A percentile compares a stretch with the other conserved stretches of the same genome.
phyloP scores from a whole-genome alignment of 2,797 vertebrate genomes.

The Enteromius anoplus region DNA sequence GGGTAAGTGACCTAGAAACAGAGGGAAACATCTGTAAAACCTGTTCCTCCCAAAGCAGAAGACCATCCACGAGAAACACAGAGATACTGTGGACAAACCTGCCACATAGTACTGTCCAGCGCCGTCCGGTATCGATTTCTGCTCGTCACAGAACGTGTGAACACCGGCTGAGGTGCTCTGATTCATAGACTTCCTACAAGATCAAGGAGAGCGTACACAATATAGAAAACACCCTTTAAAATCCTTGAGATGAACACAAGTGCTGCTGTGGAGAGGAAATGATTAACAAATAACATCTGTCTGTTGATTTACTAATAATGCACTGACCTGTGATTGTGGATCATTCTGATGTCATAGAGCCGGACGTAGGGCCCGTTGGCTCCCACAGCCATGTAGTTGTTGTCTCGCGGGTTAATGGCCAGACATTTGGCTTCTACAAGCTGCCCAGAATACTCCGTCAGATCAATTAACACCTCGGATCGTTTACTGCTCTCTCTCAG shows the following conservation, averaged over 20 bases:
- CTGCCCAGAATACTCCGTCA: constrained; percentile 96
- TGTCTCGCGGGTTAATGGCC: constrained; percentile 94
- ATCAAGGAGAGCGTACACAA: not conserved
- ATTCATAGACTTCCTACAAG: constrained; percentile 86
- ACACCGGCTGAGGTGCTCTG: constrained; percentile 88
- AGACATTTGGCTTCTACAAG: constrained; percentile 97
- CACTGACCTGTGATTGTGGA: constrained; percentile 93
- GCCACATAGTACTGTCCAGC: constrained; percentile 98
- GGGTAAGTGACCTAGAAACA: constrained; percentile 87
- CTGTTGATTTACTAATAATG: not conserved
- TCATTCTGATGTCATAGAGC: constrained; percentile 98
- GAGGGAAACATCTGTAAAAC: not conserved
- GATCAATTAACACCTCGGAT: constrained; percentile 94
- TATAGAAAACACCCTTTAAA: not conserved
- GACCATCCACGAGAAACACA: not conserved
- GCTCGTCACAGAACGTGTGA: constrained; percentile 92
- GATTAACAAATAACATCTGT: not conserved
- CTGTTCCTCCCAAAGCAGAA: not conserved
- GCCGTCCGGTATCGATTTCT: constrained; percentile 93
- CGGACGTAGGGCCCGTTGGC: constrained; percentile 95
- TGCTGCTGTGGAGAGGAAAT: too few species aligned
- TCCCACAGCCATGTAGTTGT: constrained; percentile 95
- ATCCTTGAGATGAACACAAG: too few species aligned
- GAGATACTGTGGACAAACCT: constrained; percentile 73
- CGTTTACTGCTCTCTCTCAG: constrained; percentile 95